phyloP scores from a whole-genome alignment of 2,888 invertebrate genomes.

The Diplazon laetatorius region DNA sequence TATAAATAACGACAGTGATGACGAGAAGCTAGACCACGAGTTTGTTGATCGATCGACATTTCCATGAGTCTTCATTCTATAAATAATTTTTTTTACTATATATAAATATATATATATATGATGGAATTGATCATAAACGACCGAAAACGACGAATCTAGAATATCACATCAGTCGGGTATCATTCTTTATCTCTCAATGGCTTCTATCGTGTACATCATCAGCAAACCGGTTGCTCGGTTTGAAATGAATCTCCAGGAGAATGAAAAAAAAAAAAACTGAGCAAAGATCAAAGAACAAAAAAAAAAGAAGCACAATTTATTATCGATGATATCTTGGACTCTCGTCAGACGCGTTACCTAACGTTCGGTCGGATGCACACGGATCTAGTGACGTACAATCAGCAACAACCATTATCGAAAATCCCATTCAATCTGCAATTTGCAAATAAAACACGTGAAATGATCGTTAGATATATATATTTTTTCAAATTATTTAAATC shows the following conservation, averaged over 20 bases:
- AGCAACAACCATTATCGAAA: neutral
- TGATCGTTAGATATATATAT: too few species aligned
- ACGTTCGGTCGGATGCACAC: neutral
- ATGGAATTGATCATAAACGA: constrained; percentile 33
- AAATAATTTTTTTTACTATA: too few species aligned
- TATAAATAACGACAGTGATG: too few species aligned
- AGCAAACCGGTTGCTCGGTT: constrained; percentile 50
- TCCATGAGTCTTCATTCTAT: too few species aligned
- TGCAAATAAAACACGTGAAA: too few species aligned
- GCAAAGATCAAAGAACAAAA: constrained; percentile 9
- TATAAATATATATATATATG: neutral
- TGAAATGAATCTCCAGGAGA: constrained; percentile 51
- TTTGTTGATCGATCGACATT: too few species aligned
- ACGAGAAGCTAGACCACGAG: too few species aligned
- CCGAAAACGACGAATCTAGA: neutral
- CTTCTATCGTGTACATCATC: constrained; percentile 43
- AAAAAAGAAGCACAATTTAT: constrained; percentile 29
- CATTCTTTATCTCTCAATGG: constrained; percentile 52
- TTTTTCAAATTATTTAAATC: too few species aligned
- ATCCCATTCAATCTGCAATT: neutral
- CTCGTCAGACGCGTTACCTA: neutral
- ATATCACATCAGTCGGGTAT: constrained; percentile 41
- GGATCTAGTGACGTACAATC: too few species aligned
- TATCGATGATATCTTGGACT: neutral
- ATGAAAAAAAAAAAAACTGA: too few species aligned